phyloP scores from a whole-genome alignment of 2,113 vertebrate genomes.

The Festucalex cinctus region DNA sequence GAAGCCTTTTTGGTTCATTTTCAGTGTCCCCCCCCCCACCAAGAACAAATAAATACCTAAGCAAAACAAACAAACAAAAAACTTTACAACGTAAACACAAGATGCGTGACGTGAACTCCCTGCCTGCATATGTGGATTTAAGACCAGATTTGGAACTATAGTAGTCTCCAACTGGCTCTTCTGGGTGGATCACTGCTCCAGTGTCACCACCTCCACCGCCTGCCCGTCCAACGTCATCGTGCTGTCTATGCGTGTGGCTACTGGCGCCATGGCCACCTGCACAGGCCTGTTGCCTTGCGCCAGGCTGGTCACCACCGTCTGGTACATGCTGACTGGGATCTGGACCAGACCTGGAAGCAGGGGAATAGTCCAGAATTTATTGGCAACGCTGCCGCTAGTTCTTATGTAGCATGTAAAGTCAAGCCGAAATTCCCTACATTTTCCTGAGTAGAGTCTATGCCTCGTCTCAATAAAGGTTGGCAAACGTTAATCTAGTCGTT shows the following conservation, averaged over 20 bases:
- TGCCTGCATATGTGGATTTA: slow-evolving; percentile 56
- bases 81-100: slow-evolving; percentile 71
- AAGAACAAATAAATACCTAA: slow-evolving; percentile 8
- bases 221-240: slow-evolving; percentile 94
- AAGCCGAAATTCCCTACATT: too few species aligned
- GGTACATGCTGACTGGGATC: slow-evolving; percentile 98
- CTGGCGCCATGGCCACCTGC: slow-evolving; percentile 96
- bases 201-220: slow-evolving; percentile 93
- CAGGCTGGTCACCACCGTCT: slow-evolving; percentile 96
- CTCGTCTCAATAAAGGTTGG: too few species aligned
- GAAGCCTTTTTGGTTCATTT: slow-evolving; percentile 2
- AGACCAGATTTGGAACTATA: slow-evolving; percentile 64
- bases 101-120: slow-evolving; percentile 43
- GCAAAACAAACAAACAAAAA: slow-evolving; percentile 42
- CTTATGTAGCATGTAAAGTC: too few species aligned
- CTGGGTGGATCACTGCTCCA: slow-evolving; percentile 86
- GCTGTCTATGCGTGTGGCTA: slow-evolving; percentile 89
- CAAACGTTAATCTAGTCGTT: too few species aligned
- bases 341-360: slow-evolving; percentile 84
- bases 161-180: background rate
- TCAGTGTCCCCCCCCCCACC: too few species aligned
- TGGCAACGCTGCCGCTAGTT: too few species aligned
- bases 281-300: slow-evolving; percentile 95
- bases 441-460: too few species aligned
- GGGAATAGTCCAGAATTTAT: slow-evolving; percentile 8